Base-by-base conservation (phyloP, 2,888 invertebrate genomes). In the Aphelenchoides bicaudatus region DNA sequence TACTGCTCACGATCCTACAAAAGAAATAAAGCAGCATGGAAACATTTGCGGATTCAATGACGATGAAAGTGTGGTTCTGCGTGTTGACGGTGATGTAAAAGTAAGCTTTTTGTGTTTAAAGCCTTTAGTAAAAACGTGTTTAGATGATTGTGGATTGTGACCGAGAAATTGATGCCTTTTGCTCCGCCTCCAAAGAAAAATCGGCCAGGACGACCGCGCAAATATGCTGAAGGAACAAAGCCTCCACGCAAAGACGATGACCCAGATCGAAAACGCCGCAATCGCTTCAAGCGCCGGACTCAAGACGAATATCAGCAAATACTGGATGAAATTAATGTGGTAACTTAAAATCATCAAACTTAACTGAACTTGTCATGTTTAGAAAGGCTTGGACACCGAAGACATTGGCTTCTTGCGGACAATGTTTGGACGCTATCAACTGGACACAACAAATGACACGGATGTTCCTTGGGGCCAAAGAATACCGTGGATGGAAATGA, bases 401-500 rank as follows among this genome's bases (percentile, higher is more conserved):
- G 55, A 54, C 21, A 56, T 54, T 29, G 27, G 1, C 16, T 54
- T 23, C 46, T 19, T 54, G 16, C 39, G 55, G 16, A 54, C 23
- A 29, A 25, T 28, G 25, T 46, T 46, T 4, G 55, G 34, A 6
- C 37, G 43, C 13, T 43, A 39, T 16, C 49, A 49, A 49, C 19
- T 39, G 27, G 29, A 55, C 46, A n/a, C 52, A 28, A n/a, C 37
- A 19, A 28, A 51, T 16, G 52, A 34, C 38, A n/a, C 31, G 31
- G 47, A 23, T 1, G 34, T 54, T 23, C 55, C 55, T 29, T 54
- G 55, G 55, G 43, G 43, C 16, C 50, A 46, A 21, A 28, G 34
- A 3, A 52, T 54, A 3, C 55, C 55, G 2, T 54, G 55, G 55
- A 46, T 23, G 25, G 55, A 54, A 19, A 19, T 28, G 43, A 29